Evolutionary conservation across 2,113 vertebrate genomes (phyloP), one percentile per base, ranked within the genome.

Genomic region (Hylia prasina): DNA sequence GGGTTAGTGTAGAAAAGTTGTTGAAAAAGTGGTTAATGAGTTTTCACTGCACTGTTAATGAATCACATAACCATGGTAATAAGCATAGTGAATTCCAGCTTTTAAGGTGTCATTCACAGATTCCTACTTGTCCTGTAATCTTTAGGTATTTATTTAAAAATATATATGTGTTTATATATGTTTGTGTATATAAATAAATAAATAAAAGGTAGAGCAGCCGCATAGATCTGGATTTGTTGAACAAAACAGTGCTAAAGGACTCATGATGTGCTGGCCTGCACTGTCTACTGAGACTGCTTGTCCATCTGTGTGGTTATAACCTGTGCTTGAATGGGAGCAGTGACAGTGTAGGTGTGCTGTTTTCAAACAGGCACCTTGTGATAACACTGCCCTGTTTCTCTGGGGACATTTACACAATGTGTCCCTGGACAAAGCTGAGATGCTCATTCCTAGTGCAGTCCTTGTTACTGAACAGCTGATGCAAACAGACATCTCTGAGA

Each of bases 1-100:
- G 28, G 19, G 25, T 91, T 81, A 82, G 71, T n/a, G 40, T 80
- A 31, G 75, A 90, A 73, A 94, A 88, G 39, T 31, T 57, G 61
- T 53, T 91, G 45, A 33, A 85, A 56, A 90, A 57, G 42, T 54
- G 35, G 71, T 77, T 79, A 92, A 92, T 94, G 77, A 82, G 18
- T 82, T 95, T 82, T 69, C 42, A n/a, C 40, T 2, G 16, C 33
- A 16, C 13, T 47, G 19, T 68, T 91, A 79, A 44, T 63, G 28
- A 87, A 58, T 68, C 56, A 19, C 20, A 23, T 21, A 73, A 75
- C 13, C 25, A 66, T 16, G 6, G 39, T 23, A 75, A 45, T 61
- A 63, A 89, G 21, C 33, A 18, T 20, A 44, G 56, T n/a, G 45
- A 73, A 66, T 93, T 82, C 21, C 17, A 56, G 33, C 40, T 63